Conservation (phyloP, 2,797 vertebrate genomes). For the Buceros bicornis region DNA sequence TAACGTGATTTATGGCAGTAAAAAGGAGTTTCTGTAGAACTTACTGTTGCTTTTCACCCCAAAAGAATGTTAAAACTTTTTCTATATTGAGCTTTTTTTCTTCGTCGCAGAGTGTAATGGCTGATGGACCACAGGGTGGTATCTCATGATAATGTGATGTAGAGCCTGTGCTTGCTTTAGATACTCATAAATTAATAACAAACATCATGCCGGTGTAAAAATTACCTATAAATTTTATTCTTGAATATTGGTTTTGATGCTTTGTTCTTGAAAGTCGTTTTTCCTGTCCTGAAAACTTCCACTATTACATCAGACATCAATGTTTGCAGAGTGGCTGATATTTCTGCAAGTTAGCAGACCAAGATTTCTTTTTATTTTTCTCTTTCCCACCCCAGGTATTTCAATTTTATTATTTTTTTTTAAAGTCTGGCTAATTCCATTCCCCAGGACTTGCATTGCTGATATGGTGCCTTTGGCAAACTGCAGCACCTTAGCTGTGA, state of each 20-base stretch:
- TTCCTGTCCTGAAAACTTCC: not conserved
- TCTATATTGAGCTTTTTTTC: not conserved
- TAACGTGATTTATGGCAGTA: not conserved
- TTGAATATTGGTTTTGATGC: not conserved
- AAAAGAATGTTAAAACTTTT: fast-evolving
- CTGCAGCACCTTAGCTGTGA: not conserved
- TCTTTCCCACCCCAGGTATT: not conserved
- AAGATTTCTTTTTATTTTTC: not conserved
- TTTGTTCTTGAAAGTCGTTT: not conserved
- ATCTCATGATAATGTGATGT: not conserved
- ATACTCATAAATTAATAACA: not conserved
- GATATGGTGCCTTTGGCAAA: not conserved
- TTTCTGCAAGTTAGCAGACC: not conserved
- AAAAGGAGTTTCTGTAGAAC: not conserved
- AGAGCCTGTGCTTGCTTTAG: not conserved
- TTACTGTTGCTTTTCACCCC: not conserved
- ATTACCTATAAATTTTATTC: not conserved
- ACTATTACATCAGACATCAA: not conserved
- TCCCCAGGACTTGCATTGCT: not conserved
- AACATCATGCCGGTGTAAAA: not conserved
- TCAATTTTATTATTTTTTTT: not conserved
- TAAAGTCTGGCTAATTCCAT: not conserved
- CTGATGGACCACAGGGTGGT: fast-evolving
- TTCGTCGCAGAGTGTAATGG: not conserved
- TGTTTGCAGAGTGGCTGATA: not conserved